Base-by-base conservation (phyloP, 2,797 vertebrate genomes). In the Periophthalmus magnuspinnatus region DNA sequence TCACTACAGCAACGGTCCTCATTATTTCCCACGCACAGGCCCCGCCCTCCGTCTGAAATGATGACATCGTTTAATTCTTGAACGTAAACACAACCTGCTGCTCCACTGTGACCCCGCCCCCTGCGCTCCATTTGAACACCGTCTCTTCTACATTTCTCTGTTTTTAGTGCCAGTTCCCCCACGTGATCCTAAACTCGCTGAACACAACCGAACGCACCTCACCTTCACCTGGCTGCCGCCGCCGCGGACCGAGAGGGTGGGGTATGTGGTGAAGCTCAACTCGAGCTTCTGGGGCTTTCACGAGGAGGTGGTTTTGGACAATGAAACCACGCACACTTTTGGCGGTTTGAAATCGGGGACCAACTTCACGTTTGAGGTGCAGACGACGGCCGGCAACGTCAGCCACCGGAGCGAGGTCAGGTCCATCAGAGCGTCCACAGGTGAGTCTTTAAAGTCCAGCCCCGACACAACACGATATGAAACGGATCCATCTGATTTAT, bases 301-400 rank as follows among this genome's bases (percentile, higher is more conserved):
- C 0, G 0, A 0, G 0, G 0, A 0, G 0, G 0, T 0, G 0
- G 0, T 0, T 0, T 0, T 21, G 16, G 0, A 0, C 0, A 0
- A 0, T 0, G 0, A 1, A 0, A 77, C 8, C 57, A 66, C 0
- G 0, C 0, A 36, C 17, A 78, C 0, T 0, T 81, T 90, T 28
- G 0, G 0, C 0, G 0, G 0, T 0, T 71, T 93, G 69, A 74
- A 0, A 0, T 63, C 89, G 7, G 93, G 93, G 58, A 90, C 77
- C 38, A 79, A 0, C 0, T 93, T 93, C 24, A 0, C 0, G 0
- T 85, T 86, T 47, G 0, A 5, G 0, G 72, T 93, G 14, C 9
- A 0, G 16, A 69, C 78, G 0, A 0, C 13, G 7, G 54, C 74
- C 0, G 70, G 2, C 0, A 0, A n/a, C 6, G 1, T 28, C 28